Evolutionary conservation across 2,797 vertebrate genomes (phyloP).

Genomic region (Prionace glauca): DNA sequence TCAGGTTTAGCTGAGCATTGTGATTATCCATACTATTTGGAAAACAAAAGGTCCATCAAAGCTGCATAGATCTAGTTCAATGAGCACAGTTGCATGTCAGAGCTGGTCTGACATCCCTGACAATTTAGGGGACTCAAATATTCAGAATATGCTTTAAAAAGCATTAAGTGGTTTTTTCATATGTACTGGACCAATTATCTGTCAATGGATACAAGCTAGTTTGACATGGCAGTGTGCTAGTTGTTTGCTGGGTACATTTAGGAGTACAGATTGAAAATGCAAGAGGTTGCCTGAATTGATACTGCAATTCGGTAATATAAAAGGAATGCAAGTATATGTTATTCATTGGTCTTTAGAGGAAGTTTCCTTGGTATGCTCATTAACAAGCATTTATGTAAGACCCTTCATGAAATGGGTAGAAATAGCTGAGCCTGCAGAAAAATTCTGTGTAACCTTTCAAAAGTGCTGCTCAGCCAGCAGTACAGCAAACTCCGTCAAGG

Average conservation of each 20-base stretch:
- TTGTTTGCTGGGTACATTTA: neutral
- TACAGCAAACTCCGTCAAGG: neutral
- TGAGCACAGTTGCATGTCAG: slow-evolving; percentile 30
- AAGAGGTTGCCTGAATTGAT: neutral
- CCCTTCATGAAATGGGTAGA: neutral
- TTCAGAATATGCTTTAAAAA: slow-evolving; percentile 3
- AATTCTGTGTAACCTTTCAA: neutral
- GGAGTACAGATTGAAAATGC: neutral
- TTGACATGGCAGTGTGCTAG: neutral
- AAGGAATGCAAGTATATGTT: neutral
- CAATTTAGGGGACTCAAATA: neutral
- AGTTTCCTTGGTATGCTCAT: neutral
- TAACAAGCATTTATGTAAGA: neutral
- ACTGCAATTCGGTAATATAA: neutral
- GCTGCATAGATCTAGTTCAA: slow-evolving; percentile 8
- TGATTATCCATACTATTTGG: neutral
- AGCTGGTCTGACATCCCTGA: neutral
- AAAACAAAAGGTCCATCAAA: slow-evolving; percentile 2
- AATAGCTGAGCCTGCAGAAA: neutral
- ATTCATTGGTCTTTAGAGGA: neutral
- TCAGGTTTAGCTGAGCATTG: neutral
- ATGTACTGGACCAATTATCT: neutral
- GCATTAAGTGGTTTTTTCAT: neutral
- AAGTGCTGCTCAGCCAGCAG: neutral
- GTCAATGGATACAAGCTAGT: neutral